These are phyloP conservation scores for Micropoecilia bifurca DNA, from an alignment of 2,797 vertebrate genomes.

Conservation along the genomic window DNA sequence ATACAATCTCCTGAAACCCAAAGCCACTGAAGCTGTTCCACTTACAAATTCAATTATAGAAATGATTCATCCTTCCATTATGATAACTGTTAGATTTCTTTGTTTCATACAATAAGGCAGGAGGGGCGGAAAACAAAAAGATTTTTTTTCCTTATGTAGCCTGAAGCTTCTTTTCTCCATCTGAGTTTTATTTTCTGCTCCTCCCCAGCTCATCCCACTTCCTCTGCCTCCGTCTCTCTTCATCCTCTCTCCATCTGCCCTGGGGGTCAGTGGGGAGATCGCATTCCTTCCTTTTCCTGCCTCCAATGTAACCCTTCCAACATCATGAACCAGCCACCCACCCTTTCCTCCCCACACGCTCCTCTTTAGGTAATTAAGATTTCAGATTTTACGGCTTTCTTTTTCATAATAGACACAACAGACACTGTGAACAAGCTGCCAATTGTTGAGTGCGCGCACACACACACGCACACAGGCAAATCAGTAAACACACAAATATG, in stretches of 20 bases:
- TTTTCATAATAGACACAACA: slow-evolving; percentile 76
- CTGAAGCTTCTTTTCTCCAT: slow-evolving; percentile 56
- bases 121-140: slow-evolving; percentile 69
- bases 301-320: neutral
- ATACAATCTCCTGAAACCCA: slow-evolving; percentile 61
- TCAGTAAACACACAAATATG: slow-evolving; percentile 40
- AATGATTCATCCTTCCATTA: slow-evolving; percentile 82
- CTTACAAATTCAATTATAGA: slow-evolving; percentile 80
- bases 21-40: slow-evolving; percentile 68
- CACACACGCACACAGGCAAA: slow-evolving; percentile 27
- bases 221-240: slow-evolving; percentile 57
- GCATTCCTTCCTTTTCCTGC: slow-evolving; percentile 52
- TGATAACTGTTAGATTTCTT: slow-evolving; percentile 83
- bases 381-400: slow-evolving; percentile 79
- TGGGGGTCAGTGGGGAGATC: slow-evolving; percentile 49
- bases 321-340: slow-evolving; percentile 12
- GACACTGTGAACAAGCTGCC: slow-evolving; percentile 66
- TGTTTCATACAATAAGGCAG: slow-evolving; percentile 77
- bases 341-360: slow-evolving; percentile 40
- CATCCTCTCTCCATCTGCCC: slow-evolving; percentile 62
- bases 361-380: slow-evolving; percentile 79
- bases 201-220: slow-evolving; percentile 55
- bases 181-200: slow-evolving; percentile 47
- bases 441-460: slow-evolving; percentile 51
- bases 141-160: slow-evolving; percentile 49